Evolutionary conservation across 2,113 vertebrate genomes (phyloP).

Genomic region (Thalassarche chlororhynchos): DNA sequence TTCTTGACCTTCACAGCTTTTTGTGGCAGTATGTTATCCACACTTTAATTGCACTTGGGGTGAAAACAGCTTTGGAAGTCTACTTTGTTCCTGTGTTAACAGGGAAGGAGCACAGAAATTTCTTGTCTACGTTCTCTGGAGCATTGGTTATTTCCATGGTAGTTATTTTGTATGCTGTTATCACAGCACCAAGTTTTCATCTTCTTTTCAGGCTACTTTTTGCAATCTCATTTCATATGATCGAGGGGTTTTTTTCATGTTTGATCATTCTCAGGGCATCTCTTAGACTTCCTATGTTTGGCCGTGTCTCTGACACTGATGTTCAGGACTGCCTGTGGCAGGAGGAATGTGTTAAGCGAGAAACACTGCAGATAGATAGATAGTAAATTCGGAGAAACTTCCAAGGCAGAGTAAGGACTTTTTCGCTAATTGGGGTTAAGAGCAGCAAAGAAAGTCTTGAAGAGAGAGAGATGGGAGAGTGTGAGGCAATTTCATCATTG

Average conservation of each 20-base stretch:
- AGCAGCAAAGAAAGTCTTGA: background rate
- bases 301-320: background rate
- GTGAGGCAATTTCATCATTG: background rate
- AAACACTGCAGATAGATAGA: background rate
- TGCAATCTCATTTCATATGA: background rate
- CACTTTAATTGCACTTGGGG: background rate
- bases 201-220: background rate
- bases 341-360: background rate
- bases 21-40: background rate
- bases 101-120: background rate
- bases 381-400: background rate
- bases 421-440: background rate
- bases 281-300: background rate
- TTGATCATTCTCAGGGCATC: background rate
- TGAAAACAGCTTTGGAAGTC: background rate
- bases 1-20: background rate
- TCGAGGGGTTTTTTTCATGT: rapidly evolving
- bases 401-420: background rate
- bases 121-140: background rate
- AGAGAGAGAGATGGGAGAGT: background rate
- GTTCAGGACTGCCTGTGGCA: background rate
- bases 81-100: background rate
- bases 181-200: background rate
- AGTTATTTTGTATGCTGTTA: background rate
- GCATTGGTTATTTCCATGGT: background rate